These are phyloP conservation scores for Hydra vulgaris DNA, from an alignment of 30 jellyfish, hydroid and myxozoan genomes.

Conservation along the genomic window DNA sequence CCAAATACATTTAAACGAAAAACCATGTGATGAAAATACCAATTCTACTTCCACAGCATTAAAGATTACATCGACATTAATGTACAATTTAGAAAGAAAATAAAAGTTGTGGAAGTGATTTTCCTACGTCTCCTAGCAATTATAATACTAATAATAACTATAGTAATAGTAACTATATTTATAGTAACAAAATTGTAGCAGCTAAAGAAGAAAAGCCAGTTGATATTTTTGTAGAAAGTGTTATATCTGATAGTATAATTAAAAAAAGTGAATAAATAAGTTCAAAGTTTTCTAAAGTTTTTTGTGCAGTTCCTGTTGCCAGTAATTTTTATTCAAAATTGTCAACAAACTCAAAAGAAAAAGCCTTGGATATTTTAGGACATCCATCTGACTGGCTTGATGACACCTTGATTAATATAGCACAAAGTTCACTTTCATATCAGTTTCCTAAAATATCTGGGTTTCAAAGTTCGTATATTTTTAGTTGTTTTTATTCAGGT, in stretches of 20 bases:
- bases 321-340: background rate
- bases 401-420: background rate
- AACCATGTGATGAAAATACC: background rate
- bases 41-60: background rate
- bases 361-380: background rate
- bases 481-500: background rate
- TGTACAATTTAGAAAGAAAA: background rate
- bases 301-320: background rate
- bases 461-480: background rate
- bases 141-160: too few species aligned
- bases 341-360: background rate
- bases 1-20: background rate
- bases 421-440: background rate
- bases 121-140: background rate
- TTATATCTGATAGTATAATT: background rate
- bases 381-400: background rate
- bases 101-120: background rate
- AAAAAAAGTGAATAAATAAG: background rate
- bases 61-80: background rate
- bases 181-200: background rate
- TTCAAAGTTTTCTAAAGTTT: background rate
- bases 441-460: background rate
- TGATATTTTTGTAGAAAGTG: background rate
- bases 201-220: background rate
- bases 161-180: too few species aligned